Evolutionary conservation across 2,888 invertebrate genomes (phyloP).

Genomic region (Salticus scenicus): DNA sequence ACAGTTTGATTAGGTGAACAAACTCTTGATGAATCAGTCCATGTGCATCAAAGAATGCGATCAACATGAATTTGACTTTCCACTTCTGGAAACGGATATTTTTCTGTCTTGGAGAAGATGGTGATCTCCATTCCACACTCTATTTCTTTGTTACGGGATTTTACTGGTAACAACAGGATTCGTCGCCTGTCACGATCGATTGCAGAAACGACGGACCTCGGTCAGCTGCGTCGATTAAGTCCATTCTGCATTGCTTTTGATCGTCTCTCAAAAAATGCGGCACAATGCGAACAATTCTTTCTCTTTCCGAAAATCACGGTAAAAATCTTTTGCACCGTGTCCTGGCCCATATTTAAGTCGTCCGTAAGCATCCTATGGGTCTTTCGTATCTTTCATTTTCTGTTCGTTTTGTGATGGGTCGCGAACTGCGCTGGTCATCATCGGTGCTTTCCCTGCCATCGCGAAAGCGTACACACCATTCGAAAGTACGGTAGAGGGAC

Average conservation of each 20-base stretch:
- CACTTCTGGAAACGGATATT: too few relatives aligned
- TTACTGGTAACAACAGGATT: not conserved
- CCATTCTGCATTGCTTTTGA: not conserved
- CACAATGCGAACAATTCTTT: not conserved
- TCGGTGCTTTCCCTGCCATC: not conserved
- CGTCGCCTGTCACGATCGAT: not conserved
- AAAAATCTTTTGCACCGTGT: conserved; percentile 1
- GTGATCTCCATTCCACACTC: too few relatives aligned
- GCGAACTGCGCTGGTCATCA: not conserved
- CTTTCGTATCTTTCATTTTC: not conserved
- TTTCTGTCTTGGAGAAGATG: too few relatives aligned
- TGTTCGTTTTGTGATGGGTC: not conserved
- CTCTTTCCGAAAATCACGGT: not conserved
- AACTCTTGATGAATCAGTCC: not conserved
- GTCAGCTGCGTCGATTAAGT: too few relatives aligned
- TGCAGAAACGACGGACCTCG: too few relatives aligned
- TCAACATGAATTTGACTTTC: too few relatives aligned
- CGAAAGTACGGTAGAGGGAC: not conserved
- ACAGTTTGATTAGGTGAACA: not conserved
- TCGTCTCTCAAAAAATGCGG: not conserved
- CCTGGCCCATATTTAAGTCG: not conserved
- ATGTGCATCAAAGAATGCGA: too few relatives aligned
- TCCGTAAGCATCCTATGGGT: not conserved
- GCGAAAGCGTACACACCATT: not conserved
- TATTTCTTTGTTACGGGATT: too few relatives aligned